Conservation (phyloP, 2,113 vertebrate species). For the Xenopus laevis region DNA sequence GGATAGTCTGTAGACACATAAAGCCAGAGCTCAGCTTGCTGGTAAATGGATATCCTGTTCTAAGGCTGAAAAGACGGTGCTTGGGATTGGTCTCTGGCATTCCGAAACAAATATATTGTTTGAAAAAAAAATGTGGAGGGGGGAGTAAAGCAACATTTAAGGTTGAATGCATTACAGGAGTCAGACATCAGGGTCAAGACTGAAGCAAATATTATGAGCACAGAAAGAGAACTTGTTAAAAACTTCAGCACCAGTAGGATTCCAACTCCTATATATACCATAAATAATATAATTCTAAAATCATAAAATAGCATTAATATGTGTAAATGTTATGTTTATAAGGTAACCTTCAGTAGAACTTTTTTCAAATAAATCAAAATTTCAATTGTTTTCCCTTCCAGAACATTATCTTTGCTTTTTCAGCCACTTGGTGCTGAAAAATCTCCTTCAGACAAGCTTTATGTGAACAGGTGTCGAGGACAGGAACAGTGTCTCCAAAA, state of each 20-base stretch:
- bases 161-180: conserved; percentile 17
- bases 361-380: no score
- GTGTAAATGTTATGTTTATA: no score
- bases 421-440: no score
- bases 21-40: conserved; percentile 53
- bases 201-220: conserved; percentile 11
- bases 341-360: no score
- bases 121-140: conserved; percentile 54
- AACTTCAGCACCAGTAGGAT: neutral
- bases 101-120: conserved; percentile 59
- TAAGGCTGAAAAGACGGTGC: conserved; percentile 51
- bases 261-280: neutral
- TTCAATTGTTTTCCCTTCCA: no score
- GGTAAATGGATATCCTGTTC: conserved; percentile 63
- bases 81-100: conserved; percentile 64
- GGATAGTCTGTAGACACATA: conserved; percentile 48
- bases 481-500: no score
- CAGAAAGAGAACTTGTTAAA: neutral
- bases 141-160: conserved; percentile 55
- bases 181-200: conserved; percentile 17
- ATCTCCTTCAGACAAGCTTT: no score
- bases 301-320: no score
- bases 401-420: no score
- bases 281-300: no score
- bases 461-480: no score